Conservation (phyloP, 2,888 invertebrate species). For the Vandiemenella viatica region DNA sequence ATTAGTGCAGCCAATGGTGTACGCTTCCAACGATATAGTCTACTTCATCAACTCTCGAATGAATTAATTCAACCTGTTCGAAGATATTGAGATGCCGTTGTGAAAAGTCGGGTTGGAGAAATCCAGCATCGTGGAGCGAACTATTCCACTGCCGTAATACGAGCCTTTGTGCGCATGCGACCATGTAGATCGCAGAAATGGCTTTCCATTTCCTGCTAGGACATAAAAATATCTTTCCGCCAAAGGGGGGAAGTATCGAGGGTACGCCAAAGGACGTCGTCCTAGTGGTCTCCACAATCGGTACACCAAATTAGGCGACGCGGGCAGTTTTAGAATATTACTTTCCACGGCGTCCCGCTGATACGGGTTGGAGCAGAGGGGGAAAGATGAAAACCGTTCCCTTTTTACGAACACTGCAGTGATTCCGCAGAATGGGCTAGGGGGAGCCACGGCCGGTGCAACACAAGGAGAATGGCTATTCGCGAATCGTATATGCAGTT, state of each 20-base stretch:
- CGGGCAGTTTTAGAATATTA: not conserved
- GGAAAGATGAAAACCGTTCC: not conserved
- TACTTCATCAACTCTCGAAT: no score
- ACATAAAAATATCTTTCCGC: slow-evolving; percentile 9
- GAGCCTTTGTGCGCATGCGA: not conserved
- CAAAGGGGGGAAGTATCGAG: not conserved
- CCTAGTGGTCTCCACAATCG: not conserved
- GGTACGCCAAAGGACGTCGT: not conserved
- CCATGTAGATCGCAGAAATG: slow-evolving; percentile 8
- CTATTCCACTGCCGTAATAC: not conserved
- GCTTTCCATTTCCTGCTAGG: slow-evolving; percentile 14
- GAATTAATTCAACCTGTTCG: no score
- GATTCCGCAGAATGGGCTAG: no score
- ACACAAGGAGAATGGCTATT: not conserved
- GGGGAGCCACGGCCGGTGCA: no score
- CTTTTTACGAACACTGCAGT: no score
- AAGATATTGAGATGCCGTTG: no score
- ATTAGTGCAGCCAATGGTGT: no score
- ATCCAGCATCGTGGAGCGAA: no score
- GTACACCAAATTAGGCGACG: not conserved
- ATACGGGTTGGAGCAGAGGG: not conserved
- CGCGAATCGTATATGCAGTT: not conserved
- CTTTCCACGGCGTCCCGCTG: not conserved
- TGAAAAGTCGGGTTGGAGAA: no score
- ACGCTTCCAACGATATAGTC: no score